These are phyloP conservation scores for Rhagoletis zephyria DNA, from an alignment of 1,140 invertebrate genomes.

Conservation along the genomic window DNA sequence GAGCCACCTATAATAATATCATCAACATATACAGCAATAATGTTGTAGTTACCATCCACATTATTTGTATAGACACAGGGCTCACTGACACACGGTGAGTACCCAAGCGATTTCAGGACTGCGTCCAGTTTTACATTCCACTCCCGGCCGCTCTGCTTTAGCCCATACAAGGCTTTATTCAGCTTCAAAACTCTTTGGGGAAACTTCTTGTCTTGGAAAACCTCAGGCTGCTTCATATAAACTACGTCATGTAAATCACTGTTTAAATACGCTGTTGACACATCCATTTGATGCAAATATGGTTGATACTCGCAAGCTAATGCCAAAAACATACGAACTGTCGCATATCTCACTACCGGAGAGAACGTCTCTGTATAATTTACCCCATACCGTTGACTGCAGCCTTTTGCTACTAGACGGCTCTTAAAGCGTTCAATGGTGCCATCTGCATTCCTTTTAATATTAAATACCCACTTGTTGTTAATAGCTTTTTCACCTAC, in stretches of 20 bases:
- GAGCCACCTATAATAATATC: no score
- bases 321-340: conserved; percentile 68
- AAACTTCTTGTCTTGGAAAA: neutral
- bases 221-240: conserved; percentile 56
- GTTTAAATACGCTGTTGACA: conserved; percentile 73
- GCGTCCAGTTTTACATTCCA: no score
- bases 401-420: conserved; percentile 72
- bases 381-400: conserved; percentile 64
- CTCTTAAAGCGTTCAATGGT: conserved; percentile 66
- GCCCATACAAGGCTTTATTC: conserved; percentile 53
- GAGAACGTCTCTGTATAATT: conserved; percentile 72
- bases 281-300: conserved; percentile 68
- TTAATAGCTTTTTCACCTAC: conserved; percentile 36
- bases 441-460: conserved; percentile 48
- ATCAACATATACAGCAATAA: no score
- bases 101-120: conserved; percentile 13
- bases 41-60: no score
- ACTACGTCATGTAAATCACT: conserved; percentile 70
- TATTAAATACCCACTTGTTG: conserved; percentile 45
- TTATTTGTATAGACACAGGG: no score
- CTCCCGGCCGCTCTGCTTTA: no score
- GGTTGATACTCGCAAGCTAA: conserved; percentile 62
- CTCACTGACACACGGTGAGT: no score
- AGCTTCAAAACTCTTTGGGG: neutral
- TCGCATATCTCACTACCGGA: conserved; percentile 65